These are phyloP conservation scores for Drosophila acutilabella DNA, from an alignment of 2,888 invertebrate genomes.

Conservation along the genomic window DNA sequence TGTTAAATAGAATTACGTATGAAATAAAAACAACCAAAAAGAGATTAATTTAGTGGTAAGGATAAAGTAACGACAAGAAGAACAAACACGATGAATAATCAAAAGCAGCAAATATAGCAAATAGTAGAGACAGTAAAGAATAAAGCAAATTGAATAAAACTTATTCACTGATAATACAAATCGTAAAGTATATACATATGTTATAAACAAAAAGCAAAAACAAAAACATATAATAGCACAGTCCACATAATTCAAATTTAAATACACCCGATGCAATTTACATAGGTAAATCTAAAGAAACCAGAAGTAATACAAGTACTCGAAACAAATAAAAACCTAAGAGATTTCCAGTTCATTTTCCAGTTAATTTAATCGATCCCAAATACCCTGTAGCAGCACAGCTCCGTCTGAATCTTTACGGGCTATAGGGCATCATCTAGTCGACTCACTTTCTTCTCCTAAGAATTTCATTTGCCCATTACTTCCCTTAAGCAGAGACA, in stretches of 20 bases:
- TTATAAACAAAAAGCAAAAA: slow-evolving; percentile 23
- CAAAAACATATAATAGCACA: slow-evolving; percentile 53
- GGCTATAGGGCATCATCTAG: slow-evolving; percentile 1
- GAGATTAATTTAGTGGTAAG: slow-evolving; percentile 53
- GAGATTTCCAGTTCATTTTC: slow-evolving; percentile 19
- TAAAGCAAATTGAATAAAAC: slow-evolving; percentile 35
- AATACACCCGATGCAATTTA: slow-evolving; percentile 52
- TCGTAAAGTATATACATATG: slow-evolving; percentile 20
- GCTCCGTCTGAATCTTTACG: neutral
- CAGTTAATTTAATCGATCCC: slow-evolving; percentile 1
- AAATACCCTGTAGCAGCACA: neutral
- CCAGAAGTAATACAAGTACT: slow-evolving; percentile 2
- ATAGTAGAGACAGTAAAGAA: slow-evolving; percentile 64
- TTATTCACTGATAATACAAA: slow-evolving; percentile 36
- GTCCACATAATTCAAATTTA: slow-evolving; percentile 51
- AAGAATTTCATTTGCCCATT: slow-evolving; percentile 37
- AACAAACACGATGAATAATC: slow-evolving; percentile 71
- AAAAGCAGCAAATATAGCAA: slow-evolving; percentile 75
- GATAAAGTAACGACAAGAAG: slow-evolving; percentile 24
- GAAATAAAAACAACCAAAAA: slow-evolving; percentile 15
- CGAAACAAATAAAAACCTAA: slow-evolving; percentile 21
- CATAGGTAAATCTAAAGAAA: slow-evolving; percentile 36
- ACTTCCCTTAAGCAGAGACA: slow-evolving; percentile 56
- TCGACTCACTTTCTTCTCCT: neutral
- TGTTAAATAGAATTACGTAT: slow-evolving; percentile 77